A percentile compares a stretch with the other conserved stretches of the same genome.
These are phyloP conservation scores for Drosophila guanche DNA, from an alignment of 1,140 invertebrate species.

Conservation along the genomic window DNA sequence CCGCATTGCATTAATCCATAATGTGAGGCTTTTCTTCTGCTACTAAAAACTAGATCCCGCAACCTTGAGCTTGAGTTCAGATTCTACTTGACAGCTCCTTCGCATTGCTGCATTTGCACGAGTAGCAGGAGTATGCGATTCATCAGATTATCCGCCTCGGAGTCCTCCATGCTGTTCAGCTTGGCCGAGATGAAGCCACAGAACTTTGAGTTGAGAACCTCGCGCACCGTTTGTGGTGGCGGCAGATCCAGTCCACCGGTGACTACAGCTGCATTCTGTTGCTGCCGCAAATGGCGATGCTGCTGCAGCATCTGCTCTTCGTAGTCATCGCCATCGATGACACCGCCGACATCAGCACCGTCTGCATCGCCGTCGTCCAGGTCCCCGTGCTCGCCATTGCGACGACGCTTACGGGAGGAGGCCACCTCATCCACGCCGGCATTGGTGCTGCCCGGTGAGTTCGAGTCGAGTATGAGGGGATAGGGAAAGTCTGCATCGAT, in stretches of 20 bases:
- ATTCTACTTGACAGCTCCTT: constrained; percentile 47
- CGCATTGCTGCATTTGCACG: constrained; percentile 73
- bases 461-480: constrained; percentile 76
- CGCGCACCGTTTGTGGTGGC: constrained; percentile 76
- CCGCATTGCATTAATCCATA: constrained; percentile 59
- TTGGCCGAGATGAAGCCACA: constrained; percentile 82
- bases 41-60: constrained; percentile 18
- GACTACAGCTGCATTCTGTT: constrained; percentile 52
- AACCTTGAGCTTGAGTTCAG: background rate
- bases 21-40: constrained; percentile 30
- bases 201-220: constrained; percentile 79
- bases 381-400: constrained; percentile 49
- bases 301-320: constrained; percentile 81
- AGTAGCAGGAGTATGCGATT: constrained; percentile 78
- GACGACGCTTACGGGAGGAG: constrained; percentile 55
- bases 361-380: constrained; percentile 48
- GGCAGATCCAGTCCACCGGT: constrained; percentile 60
- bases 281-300: constrained; percentile 77
- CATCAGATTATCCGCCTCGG: constrained; percentile 82
- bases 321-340: constrained; percentile 68
- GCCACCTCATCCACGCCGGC: constrained; percentile 17
- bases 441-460: constrained; percentile 61
- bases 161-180: constrained; percentile 80
- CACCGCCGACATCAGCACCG: constrained; percentile 22
- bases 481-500: constrained; percentile 82